Conservation (phyloP, 2,113 vertebrate genomes). For the Engystomops pustulosus region DNA sequence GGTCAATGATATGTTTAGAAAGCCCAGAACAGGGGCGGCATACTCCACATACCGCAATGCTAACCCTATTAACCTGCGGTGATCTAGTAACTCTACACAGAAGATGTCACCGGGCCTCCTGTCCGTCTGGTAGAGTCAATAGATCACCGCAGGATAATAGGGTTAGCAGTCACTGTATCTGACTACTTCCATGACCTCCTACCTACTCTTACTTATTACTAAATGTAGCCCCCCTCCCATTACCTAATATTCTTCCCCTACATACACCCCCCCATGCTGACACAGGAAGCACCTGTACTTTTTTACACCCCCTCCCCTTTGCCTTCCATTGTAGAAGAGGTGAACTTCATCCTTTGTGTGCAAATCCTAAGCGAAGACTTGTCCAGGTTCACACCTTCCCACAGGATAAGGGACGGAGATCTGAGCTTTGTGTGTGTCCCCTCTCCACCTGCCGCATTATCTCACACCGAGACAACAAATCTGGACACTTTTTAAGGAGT, state of each 20-base stretch:
- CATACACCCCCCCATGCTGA: background rate
- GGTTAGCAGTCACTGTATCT: background rate
- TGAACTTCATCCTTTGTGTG: background rate
- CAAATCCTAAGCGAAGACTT: background rate
- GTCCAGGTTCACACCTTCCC: background rate
- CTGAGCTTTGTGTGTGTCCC: background rate
- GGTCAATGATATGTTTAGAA: slow-evolving; percentile 61
- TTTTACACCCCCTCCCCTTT: background rate
- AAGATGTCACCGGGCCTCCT: no score
- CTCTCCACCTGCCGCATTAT: background rate
- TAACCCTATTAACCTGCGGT: background rate
- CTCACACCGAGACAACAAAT: no score
- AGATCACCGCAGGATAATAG: background rate
- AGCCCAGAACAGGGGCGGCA: background rate
- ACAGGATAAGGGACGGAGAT: background rate
- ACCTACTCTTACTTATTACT: no score
- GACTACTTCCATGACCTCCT: background rate
- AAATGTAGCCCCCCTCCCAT: no score
- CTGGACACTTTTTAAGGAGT: background rate
- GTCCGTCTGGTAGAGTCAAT: background rate
- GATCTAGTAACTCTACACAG: background rate
- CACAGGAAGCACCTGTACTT: background rate
- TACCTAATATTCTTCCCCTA: background rate
- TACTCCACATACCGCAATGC: background rate
- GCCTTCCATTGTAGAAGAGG: background rate